Evolutionary conservation across 1,140 invertebrate genomes (phyloP), one percentile per base, ranked within the genome.

Genomic region (Brachystomella parvula): DNA sequence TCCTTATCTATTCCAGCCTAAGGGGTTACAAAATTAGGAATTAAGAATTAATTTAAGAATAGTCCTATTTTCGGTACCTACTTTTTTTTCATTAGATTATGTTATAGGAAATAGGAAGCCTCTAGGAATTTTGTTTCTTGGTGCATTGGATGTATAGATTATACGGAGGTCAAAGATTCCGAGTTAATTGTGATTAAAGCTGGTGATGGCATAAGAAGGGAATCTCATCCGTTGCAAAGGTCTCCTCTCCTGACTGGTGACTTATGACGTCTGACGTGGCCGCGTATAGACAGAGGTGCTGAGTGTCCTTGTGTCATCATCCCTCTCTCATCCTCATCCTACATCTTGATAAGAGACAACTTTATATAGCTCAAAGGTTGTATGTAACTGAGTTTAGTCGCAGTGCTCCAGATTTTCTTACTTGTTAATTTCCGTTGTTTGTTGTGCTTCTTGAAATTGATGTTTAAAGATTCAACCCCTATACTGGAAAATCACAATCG

Each of bases 141-240:
- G 19, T 39, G n/a, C n/a, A n/a, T n/a, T n/a, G n/a, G n/a, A n/a
- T 39, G 19, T 19, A 9, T 19, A 17, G 49, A 53, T 53, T 53
- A 26, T 9, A 24, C 49, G 6, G 24, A 53, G 49, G 49, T 53
- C 49, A 53, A 53, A 53, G 49, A 53, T 53, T 53, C 49, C 49
- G 21, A 53, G 49, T 53, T 9, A 24, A 53, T 17, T 15, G 21
- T 39, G 19, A 6, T 53, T 53, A 24, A 24, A 9, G 6, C 12
- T 53, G 12, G 3, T 6, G 3, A 17, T 6, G 49, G 9, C 49
- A 53, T 9, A 53, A 19, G 49, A 53, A 53, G 49, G 49, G 49
- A 24, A 53, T 26, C 24, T 24, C 49, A n/a, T n/a, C n/a, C n/a
- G n/a, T n/a, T n/a, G n/a, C n/a, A n/a, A n/a, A n/a, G n/a, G n/a